Conservation (phyloP, 2,888 invertebrate species). For the Acrobasis repandana region DNA sequence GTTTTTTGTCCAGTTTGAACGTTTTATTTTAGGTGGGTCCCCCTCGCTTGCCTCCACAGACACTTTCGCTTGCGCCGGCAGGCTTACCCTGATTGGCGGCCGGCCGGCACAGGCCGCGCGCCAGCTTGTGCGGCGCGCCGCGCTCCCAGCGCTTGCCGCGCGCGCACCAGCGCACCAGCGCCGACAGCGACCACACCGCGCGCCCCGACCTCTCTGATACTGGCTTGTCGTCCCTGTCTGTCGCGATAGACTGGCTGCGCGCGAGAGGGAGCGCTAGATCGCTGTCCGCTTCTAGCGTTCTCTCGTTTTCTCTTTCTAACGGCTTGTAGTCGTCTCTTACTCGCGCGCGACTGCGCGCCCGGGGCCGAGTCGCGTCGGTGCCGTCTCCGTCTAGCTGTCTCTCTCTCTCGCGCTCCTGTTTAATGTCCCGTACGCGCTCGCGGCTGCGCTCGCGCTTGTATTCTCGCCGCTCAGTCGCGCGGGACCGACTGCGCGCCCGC, state of each 20-base stretch:
- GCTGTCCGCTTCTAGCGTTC: not conserved
- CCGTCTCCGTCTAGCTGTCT: not conserved
- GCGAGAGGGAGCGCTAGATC: slow-evolving; percentile 16
- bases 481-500: slow-evolving; percentile 18
- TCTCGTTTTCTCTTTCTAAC: too few relatives aligned
- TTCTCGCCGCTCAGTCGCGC: not conserved
- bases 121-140: slow-evolving; percentile 72
- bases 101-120: slow-evolving; percentile 62
- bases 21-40: not conserved
- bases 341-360: slow-evolving; percentile 27
- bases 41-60: slow-evolving; percentile 53
- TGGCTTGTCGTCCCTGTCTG: too few relatives aligned
- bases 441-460: not conserved
- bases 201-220: too few relatives aligned
- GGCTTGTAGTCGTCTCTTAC: not conserved
- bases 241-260: too few relatives aligned
- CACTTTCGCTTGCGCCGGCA: slow-evolving; percentile 72
- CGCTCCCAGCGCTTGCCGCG: slow-evolving; percentile 47
- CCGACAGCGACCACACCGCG: slow-evolving; percentile 55
- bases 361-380: slow-evolving; percentile 2
- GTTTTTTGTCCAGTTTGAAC: not conserved
- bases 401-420: not conserved
- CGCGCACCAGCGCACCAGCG: slow-evolving; percentile 53
- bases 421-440: not conserved
- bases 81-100: slow-evolving; percentile 83